Base-by-base conservation (phyloP, 1,140 invertebrate species). In the Probaryconus sp. region DNA sequence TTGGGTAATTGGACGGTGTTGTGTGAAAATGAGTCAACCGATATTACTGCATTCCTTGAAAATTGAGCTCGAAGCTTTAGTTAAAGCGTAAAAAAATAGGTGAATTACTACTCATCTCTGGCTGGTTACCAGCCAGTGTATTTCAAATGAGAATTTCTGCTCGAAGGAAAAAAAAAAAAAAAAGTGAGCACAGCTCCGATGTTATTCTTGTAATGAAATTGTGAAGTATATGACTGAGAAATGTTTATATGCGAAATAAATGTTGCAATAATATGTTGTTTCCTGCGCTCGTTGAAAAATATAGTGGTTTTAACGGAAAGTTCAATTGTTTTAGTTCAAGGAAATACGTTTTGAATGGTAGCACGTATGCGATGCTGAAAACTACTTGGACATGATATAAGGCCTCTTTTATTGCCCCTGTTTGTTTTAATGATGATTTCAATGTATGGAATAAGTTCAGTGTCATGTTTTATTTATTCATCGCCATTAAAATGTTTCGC, bases 21-120 rank as follows among this genome's bases (percentile, higher is more conserved):
- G 61, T 5, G 70, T 35, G 63, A 74, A 67, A 74, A 67, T 50
- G 38, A 73, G 37, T 60, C 47, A 73, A 73, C 61, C 33, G 18
- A 60, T 67, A 73, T 60, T 63, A 61, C 48, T 20, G 28, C 40
- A 38, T 65, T 65, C 30, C 53, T 65, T 65, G 55, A 61, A 73
- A 65, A 65, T 67, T 37, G 53, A 60, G 24, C 37, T 13, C 26
- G 10, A 30, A 11, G 24, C 6, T 58, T 50, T 43, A 11, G 16
- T 33, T 31, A 37, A 31, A 35, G 14, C 17, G 13, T 30, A 70
- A 61, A 47, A n/a, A 50, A 61, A 50, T 40, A 55, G n/a, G 6
- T 16, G 21, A 70, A 21, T 55, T 47, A 53, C 43, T 5, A 3
- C 20, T 60, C 18, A 10, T 58, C 51, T 43, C 37, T 16, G 17